These are phyloP conservation scores for Portunus trituberculatus DNA, from an alignment of 1,140 invertebrate genomes.

Conservation along the genomic window DNA sequence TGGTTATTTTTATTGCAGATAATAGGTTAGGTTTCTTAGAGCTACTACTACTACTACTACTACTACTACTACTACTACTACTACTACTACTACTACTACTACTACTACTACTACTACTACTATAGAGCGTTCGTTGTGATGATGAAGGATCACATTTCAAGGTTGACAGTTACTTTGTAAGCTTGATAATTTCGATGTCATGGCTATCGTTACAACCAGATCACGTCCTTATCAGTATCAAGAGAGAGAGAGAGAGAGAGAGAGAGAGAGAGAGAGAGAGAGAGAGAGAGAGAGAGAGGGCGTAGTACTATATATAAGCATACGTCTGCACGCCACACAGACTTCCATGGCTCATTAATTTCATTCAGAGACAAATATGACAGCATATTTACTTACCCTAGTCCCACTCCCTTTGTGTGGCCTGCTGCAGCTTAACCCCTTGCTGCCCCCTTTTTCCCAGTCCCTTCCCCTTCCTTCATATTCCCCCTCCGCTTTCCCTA, in stretches of 20 bases:
- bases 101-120: slow-evolving; percentile 14
- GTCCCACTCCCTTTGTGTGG: neutral
- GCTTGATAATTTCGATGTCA: too few species aligned
- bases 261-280: slow-evolving; percentile 20
- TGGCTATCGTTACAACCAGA: too few species aligned
- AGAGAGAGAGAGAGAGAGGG: slow-evolving; percentile 18
- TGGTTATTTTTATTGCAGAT: too few species aligned
- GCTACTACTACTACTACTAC: neutral
- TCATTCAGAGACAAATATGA: slow-evolving; percentile 8
- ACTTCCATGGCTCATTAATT: neutral
- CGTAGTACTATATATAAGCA: neutral
- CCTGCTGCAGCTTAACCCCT: neutral
- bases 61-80: slow-evolving; percentile 17
- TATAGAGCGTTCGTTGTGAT: neutral
- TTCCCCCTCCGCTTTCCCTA: neutral
- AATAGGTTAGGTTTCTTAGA: too few species aligned
- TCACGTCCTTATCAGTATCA: neutral
- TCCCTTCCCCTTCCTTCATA: neutral
- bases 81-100: slow-evolving; percentile 18
- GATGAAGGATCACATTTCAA: too few species aligned
- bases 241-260: neutral
- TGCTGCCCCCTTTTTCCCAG: neutral
- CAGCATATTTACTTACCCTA: neutral
- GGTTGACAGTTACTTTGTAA: too few species aligned
- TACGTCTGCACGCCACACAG: neutral